phyloP scores from a whole-genome alignment of 2,888 invertebrate species.

The Physocephala rufipes region DNA sequence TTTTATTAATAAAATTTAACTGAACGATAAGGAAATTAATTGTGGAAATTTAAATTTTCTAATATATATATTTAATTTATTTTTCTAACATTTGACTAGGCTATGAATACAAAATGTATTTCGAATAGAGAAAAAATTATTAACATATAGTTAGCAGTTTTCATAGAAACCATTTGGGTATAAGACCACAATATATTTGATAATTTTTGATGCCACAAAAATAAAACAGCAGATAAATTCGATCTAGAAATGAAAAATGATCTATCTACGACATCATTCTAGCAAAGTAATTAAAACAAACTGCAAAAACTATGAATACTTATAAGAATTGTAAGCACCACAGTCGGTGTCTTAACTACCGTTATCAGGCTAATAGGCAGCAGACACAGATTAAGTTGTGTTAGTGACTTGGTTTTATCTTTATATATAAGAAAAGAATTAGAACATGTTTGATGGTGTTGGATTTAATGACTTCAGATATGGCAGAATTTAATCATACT shows the following conservation, averaged over 20 bases:
- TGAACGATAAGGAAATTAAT: neutral
- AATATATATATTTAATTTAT: neutral
- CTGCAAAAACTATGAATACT: neutral
- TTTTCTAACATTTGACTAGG: neutral
- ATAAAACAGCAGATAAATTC: neutral
- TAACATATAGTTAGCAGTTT: neutral
- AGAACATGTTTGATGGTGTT: constrained; percentile 8
- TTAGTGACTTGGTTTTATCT: neutral
- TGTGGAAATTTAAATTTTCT: neutral
- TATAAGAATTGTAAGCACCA: neutral
- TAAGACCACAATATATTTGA: neutral
- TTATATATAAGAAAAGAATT: constrained; percentile 12
- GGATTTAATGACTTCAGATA: neutral
- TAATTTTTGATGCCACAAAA: neutral
- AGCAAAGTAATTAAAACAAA: neutral
- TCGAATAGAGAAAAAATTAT: neutral
- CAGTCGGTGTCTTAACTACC: neutral
- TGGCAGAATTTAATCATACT: neutral
- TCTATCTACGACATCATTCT: neutral
- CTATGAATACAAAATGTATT: neutral
- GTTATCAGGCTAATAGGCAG: neutral
- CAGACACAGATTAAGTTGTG: neutral
- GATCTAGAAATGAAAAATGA: neutral
- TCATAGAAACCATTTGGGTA: neutral
- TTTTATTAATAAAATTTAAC: neutral